Evolutionary conservation across 2,888 invertebrate genomes (phyloP).

Genomic region (Agriopis marginaria): DNA sequence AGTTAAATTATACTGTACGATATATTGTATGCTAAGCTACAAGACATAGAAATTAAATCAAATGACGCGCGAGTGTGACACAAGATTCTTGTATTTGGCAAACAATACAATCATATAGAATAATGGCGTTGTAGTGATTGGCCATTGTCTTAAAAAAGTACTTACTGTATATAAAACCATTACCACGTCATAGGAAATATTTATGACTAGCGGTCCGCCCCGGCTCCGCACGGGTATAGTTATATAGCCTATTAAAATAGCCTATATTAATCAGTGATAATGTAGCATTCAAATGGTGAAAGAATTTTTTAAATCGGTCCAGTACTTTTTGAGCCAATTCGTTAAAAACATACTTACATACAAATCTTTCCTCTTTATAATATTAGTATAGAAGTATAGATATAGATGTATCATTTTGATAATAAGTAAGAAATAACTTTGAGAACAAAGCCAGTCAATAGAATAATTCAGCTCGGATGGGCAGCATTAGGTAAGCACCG

Average conservation of each 20-base stretch:
- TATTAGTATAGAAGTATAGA: no score
- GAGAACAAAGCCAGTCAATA: neutral
- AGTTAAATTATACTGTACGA: neutral
- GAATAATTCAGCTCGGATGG: neutral
- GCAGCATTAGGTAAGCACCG: no score
- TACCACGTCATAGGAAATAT: neutral
- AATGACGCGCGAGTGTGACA: conserved; percentile 6
- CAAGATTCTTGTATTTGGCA: conserved; percentile 11
- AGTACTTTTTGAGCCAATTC: no score
- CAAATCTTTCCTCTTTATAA: no score
- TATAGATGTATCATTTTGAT: neutral
- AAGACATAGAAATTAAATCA: neutral
- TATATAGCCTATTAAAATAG: no score
- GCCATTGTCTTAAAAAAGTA: conserved; percentile 10
- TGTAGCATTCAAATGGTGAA: no score
- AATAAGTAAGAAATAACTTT: neutral
- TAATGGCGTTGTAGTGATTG: conserved; percentile 5
- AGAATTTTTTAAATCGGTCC: no score
- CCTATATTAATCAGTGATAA: no score
- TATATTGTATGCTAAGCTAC: neutral
- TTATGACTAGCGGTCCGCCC: no score
- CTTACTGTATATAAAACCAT: neutral
- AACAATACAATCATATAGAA: conserved; percentile 21
- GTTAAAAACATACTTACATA: no score
- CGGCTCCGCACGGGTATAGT: no score